Base-by-base conservation (phyloP, 2,888 invertebrate species). In the Hirudinaria manillensis region DNA sequence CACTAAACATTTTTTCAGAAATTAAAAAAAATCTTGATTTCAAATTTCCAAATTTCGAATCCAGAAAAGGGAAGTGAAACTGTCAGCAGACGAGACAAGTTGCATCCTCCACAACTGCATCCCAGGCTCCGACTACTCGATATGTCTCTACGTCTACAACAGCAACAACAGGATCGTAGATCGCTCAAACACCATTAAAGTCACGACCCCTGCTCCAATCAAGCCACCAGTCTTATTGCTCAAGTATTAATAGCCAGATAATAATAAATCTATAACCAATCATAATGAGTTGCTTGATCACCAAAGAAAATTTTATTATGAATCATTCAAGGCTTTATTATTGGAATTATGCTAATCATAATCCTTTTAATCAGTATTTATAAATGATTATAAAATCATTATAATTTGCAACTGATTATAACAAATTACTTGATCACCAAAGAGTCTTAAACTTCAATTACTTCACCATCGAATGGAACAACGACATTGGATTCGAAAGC, bases 371-470 rank as follows among this genome's bases (percentile, higher is more conserved):
- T 10, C 38, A 6, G 3, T 6, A 16, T 10, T 45, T 45, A 45
- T 45, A 45, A 45, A 1, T 45, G 16, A 45, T 45, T 45, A 45
- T 10, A 1, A 7, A 45, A 16, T 45, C 1, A 45, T n/a, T n/a
- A 45, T 45, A 45, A 45, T 45, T 45, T 6, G n/a, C n/a, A n/a
- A n/a, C n/a, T n/a, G n/a, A 3, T 45, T 10, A 7, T 45, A 45
- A 45, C 13, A 16, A 38, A 38, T 45, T 61, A n/a, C 24, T 61
- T 24, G 24, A n/a, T n/a, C n/a, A n/a, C n/a, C 10, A 6, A 70
- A 76, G 85, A 76, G 85, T 85, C 0, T 83, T 84, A 77, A 85
- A 85, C 79, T 85, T 85, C 83, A 83, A 82, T 38, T 85, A 85
- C 80, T 83, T 85, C 38, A 83, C 84, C 65, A 81, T 85, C 65